A percentile compares a stretch with the other conserved stretches of the same genome.
Conservation (phyloP, 2,888 invertebrate species). For the Limnephilus marmoratus region DNA sequence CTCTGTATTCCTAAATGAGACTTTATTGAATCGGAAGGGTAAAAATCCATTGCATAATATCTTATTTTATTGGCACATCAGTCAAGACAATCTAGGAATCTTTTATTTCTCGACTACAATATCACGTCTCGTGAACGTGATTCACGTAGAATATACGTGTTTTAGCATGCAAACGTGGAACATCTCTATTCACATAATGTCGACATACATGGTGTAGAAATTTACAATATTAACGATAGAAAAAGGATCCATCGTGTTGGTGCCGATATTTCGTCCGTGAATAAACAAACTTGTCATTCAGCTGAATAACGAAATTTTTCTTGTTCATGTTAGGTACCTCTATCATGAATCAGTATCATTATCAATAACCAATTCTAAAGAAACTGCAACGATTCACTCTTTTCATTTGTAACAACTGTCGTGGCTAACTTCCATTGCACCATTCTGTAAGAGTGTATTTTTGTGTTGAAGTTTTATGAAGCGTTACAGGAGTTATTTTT, state of each 20-base stretch:
- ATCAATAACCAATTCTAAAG: no score
- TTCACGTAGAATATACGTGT: conserved; percentile 26
- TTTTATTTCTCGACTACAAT: conserved; percentile 26
- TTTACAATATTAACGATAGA: neutral
- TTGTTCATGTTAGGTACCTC: neutral
- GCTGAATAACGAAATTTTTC: neutral
- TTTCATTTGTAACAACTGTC: no score
- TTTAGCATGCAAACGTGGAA: neutral
- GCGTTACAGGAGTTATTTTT: no score
- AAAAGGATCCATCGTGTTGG: neutral
- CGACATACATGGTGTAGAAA: neutral
- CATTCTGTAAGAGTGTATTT: no score
- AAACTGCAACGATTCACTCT: no score
- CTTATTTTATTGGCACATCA: neutral
- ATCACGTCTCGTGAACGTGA: conserved; percentile 13
- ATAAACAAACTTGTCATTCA: neutral
- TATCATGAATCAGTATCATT: no score
- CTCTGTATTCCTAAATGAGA: neutral
- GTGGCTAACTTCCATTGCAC: no score
- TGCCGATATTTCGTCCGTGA: neutral
- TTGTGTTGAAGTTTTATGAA: no score
- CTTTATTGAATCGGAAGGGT: neutral
- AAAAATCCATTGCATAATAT: neutral
- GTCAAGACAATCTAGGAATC: neutral
- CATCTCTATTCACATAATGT: neutral